Conservation (phyloP, 2,888 invertebrate species). For the Falcaria lacertinaria region DNA sequence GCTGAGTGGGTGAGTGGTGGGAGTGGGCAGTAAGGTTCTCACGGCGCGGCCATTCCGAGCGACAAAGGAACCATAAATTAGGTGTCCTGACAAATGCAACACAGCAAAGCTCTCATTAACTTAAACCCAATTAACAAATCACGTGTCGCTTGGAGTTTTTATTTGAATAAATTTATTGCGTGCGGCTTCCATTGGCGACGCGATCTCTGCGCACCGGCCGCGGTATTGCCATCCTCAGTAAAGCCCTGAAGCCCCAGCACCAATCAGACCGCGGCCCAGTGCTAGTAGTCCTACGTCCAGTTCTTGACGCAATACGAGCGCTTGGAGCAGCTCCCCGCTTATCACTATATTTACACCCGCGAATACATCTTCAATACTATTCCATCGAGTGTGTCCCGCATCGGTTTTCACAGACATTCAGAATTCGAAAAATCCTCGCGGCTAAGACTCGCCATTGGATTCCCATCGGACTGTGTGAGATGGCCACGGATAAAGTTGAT, state of each 20-base stretch:
- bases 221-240: too few species aligned
- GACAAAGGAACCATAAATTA: slow-evolving; percentile 1
- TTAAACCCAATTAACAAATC: slow-evolving; percentile 2
- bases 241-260: too few species aligned
- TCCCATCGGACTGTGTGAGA: slow-evolving; percentile 60
- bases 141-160: background rate
- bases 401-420: slow-evolving; percentile 52
- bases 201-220: background rate
- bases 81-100: slow-evolving; percentile 1
- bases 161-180: background rate
- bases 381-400: slow-evolving; percentile 21
- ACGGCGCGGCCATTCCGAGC: slow-evolving; percentile 1
- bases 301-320: too few species aligned
- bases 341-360: slow-evolving; percentile 34
- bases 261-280: too few species aligned
- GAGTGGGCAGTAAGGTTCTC: background rate
- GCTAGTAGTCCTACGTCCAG: too few species aligned
- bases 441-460: slow-evolving; percentile 50
- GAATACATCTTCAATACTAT: slow-evolving; percentile 32
- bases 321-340: slow-evolving; percentile 11
- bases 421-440: slow-evolving; percentile 57
- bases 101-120: slow-evolving; percentile 1
- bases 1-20: background rate
- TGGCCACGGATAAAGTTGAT: slow-evolving; percentile 67
- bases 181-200: background rate